Base-by-base conservation (phyloP, 64 coral and sea anemone genomes). In the Montipora sp. region DNA sequence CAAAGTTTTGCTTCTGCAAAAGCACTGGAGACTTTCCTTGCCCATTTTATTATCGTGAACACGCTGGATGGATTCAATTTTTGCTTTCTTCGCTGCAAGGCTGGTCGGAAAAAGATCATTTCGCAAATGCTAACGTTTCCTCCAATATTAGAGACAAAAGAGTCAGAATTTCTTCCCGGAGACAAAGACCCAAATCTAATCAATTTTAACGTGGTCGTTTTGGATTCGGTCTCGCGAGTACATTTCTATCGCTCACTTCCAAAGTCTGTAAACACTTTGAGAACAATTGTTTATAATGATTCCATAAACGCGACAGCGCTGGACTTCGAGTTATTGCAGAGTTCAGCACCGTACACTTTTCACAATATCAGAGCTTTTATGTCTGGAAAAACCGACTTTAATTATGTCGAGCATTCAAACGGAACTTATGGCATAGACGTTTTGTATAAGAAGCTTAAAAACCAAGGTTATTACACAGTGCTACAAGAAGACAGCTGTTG, bases 401-500 rank as follows among this genome's bases (percentile, higher is more conserved):
- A 95, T 47, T 95, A 98, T 75, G 66, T 92, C 43, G 93, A 86
- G 48, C 96, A 98, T 36, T 75, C 95, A 82, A 81, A 92, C 9
- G 93, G 92, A 21, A 79, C 68, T 15, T 95, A 98, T 48, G 85
- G 89, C 68, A 95, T 98, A 14, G 89, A 98, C 13, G 36, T 88
- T 16, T 19, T 98, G 45, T 98, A 90, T 47, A 59, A 77, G 3
- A 95, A 89, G 72, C n/a, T 98, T 59, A 95, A 94, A 79, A 85
- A 80, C 7, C 85, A 89, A 87, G 96, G 96, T 9, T 98, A 98
- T 47, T 91, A 95, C 74, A 98, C 96, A 3, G 45, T 95, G 1
- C 68, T 98, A 7, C 96, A 98, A 87, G 96, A 98, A 44, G 96
- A 98, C 75, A 95, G 93, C 19, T 98, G 96, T 9, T 98, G 96